A percentile compares a stretch with the other conserved stretches of the same genome.
Evolutionary conservation across 2,888 invertebrate genomes (phyloP).

Genomic region (Oligia fasciuncula): DNA sequence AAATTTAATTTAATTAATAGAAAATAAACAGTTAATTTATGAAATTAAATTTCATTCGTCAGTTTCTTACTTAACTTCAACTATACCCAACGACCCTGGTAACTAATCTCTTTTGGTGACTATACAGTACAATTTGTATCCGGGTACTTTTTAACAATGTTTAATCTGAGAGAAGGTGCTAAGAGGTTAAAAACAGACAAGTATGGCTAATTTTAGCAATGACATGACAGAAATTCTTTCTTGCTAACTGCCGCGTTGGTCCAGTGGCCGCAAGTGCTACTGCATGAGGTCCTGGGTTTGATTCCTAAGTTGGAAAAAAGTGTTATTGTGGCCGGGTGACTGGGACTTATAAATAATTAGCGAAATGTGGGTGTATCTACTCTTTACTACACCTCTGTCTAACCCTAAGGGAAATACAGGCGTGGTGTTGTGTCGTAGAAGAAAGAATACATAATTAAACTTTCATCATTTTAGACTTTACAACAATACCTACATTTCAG

Average conservation of each 20-base stretch:
- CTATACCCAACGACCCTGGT: no score
- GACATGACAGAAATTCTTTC: not conserved
- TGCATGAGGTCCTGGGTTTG: not conserved
- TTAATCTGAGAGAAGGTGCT: not conserved
- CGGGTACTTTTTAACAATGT: not conserved
- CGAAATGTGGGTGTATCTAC: not conserved
- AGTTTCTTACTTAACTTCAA: no score
- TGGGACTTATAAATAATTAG: not conserved
- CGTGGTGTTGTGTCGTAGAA: not conserved
- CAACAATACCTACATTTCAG: not conserved
- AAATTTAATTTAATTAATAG: no score
- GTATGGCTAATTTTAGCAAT: not conserved
- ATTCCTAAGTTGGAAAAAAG: no score
- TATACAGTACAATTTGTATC: constrained; percentile 29
- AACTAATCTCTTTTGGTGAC: no score
- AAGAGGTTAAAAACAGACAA: not conserved
- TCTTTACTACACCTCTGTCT: not conserved
- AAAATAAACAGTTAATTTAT: not conserved
- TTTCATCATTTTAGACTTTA: not conserved
- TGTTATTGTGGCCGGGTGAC: not conserved
- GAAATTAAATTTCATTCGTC: no score
- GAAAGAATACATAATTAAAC: no score
- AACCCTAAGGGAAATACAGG: not conserved
- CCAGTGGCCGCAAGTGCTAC: not conserved
- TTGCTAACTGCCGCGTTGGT: not conserved